Evolutionary conservation across 2,113 vertebrate genomes (phyloP).

Genomic region (Xenotilapia leptura): DNA sequence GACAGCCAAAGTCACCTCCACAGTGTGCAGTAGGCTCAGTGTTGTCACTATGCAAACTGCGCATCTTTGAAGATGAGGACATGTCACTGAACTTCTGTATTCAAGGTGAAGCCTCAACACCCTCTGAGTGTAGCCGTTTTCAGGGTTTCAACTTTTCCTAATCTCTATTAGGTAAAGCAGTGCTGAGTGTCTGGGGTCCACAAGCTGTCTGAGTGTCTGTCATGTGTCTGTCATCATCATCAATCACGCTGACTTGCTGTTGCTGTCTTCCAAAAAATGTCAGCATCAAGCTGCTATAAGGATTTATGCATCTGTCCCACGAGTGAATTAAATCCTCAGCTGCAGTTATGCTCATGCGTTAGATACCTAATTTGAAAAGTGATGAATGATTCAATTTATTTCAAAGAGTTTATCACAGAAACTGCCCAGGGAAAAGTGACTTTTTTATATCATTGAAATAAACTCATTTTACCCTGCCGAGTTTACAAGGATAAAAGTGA

Average conservation of each 20-base stretch:
- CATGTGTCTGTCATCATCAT: neutral
- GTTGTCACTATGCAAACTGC: conserved; percentile 28
- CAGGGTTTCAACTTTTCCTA: neutral
- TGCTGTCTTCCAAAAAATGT: neutral
- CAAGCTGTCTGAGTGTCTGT: neutral
- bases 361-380: neutral
- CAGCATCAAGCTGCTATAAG: neutral
- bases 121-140: neutral
- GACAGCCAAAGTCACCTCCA: conserved; percentile 44
- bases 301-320: neutral
- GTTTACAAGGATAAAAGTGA: neutral
- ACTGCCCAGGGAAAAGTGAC: neutral
- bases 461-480: neutral
- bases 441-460: neutral
- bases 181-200: neutral
- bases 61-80: neutral
- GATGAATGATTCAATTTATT: neutral
- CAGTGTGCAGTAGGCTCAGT: neutral
- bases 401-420: neutral
- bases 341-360: neutral
- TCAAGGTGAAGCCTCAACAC: neutral
- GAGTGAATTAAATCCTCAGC: neutral
- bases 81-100: neutral
- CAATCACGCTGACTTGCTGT: neutral
- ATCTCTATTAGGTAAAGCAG: neutral